Evolutionary conservation across 2,797 vertebrate species (phyloP).

Genomic region (Acanthornis magna): DNA sequence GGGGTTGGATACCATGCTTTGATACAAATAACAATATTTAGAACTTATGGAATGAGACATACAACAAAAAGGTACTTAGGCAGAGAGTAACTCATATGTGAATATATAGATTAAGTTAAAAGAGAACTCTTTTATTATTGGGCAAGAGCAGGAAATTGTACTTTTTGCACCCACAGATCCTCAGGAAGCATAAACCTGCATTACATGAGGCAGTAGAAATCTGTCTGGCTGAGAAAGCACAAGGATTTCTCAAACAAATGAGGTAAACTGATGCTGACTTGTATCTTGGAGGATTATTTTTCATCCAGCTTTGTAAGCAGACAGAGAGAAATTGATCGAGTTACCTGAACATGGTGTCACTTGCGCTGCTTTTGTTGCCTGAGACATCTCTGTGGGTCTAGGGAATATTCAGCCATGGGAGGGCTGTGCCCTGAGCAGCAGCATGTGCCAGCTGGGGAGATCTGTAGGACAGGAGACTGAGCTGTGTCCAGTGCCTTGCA

Average conservation of each 20-base stretch:
- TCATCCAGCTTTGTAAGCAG: not conserved
- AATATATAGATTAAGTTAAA: not conserved
- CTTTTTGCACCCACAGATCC: not conserved
- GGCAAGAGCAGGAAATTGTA: not conserved
- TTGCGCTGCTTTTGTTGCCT: not conserved
- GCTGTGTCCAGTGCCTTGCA: not conserved
- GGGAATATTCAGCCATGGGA: not conserved
- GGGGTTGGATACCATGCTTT: not conserved
- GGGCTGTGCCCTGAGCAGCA: not conserved
- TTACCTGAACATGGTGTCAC: not conserved
- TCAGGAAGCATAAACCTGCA: not conserved
- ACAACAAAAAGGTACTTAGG: not conserved
- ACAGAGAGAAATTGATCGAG: not conserved
- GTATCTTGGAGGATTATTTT: not conserved
- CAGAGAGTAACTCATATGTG: not conserved
- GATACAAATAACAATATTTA: not conserved
- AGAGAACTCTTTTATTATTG: not conserved
- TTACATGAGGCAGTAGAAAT: not conserved
- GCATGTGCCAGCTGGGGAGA: not conserved
- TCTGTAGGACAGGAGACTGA: not conserved
- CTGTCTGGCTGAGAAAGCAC: not conserved
- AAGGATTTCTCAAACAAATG: not conserved
- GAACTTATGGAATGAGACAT: not conserved
- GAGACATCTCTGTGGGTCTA: not conserved
- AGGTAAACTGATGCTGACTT: not conserved